Conservation (phyloP, 2,888 invertebrate genomes). For the Cosmopolites sordidus region DNA sequence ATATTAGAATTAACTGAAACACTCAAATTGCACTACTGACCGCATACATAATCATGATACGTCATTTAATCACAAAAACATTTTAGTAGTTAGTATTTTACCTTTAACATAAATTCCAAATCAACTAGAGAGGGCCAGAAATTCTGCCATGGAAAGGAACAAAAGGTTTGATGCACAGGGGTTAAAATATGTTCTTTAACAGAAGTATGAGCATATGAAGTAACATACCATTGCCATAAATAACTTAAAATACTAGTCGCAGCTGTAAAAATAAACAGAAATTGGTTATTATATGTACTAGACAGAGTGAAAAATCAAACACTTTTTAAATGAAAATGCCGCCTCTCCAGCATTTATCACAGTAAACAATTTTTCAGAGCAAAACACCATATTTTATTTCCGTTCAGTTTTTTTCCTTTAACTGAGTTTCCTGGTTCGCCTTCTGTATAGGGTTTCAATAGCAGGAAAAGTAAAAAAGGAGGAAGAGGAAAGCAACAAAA, state of each 20-base stretch:
- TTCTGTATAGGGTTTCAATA: too few species aligned
- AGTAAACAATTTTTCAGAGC: too few species aligned
- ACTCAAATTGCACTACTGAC: background rate
- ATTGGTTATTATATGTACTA: too few species aligned
- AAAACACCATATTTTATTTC: too few species aligned
- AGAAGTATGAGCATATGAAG: conserved; percentile 59
- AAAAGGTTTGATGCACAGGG: conserved; percentile 62
- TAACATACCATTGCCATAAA: conserved; percentile 68
- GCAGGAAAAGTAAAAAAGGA: too few species aligned
- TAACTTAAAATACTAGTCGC: conserved; percentile 57
- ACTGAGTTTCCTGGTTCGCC: too few species aligned
- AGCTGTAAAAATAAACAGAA: conserved; percentile 39
- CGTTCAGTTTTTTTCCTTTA: too few species aligned
- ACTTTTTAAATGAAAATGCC: too few species aligned
- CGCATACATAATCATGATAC: background rate
- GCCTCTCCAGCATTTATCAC: too few species aligned
- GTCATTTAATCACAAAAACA: background rate
- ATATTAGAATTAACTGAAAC: background rate
- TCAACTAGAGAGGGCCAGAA: conserved; percentile 64
- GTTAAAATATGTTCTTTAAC: conserved; percentile 63
- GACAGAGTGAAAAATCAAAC: too few species aligned
- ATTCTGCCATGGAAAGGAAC: conserved; percentile 66
- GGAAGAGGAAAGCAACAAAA: too few species aligned
- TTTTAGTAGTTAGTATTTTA: conserved; percentile 36
- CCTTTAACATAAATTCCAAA: conserved; percentile 65